Evolutionary conservation across 2,797 vertebrate genomes (phyloP).

Genomic region (Morelia viridis): DNA sequence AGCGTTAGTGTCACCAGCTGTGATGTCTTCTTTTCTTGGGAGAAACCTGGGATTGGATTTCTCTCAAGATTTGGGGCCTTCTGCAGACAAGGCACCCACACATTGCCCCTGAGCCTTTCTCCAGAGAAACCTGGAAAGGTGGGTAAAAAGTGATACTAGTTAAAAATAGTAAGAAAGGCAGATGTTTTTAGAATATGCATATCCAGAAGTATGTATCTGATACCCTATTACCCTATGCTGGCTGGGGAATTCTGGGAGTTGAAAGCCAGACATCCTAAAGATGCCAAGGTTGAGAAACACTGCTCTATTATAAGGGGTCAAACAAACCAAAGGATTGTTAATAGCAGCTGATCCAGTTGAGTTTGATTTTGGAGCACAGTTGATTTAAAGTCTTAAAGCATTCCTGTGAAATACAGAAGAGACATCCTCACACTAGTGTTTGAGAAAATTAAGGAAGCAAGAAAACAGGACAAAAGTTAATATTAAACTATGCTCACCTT

Average conservation of each 20-base stretch:
- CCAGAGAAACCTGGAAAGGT: background rate
- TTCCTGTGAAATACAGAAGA: background rate
- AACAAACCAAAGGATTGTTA: background rate
- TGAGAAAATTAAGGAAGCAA: background rate
- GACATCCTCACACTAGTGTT: no score
- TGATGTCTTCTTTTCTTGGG: background rate
- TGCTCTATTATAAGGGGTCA: background rate
- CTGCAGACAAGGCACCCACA: background rate
- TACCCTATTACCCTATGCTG: background rate
- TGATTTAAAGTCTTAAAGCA: background rate
- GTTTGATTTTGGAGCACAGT: background rate
- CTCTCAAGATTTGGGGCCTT: background rate
- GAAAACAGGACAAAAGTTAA: constrained; percentile 4
- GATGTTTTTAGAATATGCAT: background rate
- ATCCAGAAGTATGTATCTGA: background rate
- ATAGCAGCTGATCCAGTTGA: background rate
- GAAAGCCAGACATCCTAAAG: background rate
- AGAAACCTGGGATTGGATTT: background rate
- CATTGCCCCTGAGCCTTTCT: background rate
- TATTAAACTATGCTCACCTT: constrained; percentile 29
- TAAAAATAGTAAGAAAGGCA: background rate
- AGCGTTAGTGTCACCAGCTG: background rate
- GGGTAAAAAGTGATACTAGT: background rate
- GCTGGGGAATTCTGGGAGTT: background rate
- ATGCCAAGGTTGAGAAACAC: background rate